Percentiles rank a stretch among this genome's conserved stretches.
These are phyloP conservation scores for Harpalus rufipes DNA, from an alignment of 2,888 invertebrate species.

Conservation along the genomic window DNA sequence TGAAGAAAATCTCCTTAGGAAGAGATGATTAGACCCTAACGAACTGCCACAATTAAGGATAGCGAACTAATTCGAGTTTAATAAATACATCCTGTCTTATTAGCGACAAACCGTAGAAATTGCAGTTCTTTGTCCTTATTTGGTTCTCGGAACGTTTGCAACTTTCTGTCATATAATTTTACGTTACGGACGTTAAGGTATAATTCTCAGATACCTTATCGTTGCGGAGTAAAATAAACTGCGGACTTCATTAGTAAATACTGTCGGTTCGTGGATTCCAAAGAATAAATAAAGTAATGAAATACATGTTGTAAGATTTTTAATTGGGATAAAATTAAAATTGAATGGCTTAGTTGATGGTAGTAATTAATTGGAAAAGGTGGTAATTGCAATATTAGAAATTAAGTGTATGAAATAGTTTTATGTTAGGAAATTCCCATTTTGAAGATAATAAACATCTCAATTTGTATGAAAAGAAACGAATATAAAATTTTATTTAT, in stretches of 20 bases:
- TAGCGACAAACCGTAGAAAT: slow-evolving; percentile 9
- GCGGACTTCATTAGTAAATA: slow-evolving; percentile 18
- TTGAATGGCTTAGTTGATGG: background rate
- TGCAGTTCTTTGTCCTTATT: slow-evolving; percentile 27
- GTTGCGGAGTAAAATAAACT: slow-evolving; percentile 23
- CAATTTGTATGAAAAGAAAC: too few species aligned
- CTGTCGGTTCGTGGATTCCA: slow-evolving; percentile 4
- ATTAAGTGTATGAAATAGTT: background rate
- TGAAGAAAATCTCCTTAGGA: too few species aligned
- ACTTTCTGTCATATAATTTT: slow-evolving; percentile 34
- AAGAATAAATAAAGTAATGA: slow-evolving; percentile 4
- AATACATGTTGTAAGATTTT: background rate
- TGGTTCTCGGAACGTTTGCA: slow-evolving; percentile 18
- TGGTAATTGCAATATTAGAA: background rate
- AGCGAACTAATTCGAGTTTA: background rate
- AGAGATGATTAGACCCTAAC: background rate
- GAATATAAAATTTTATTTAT: too few species aligned
- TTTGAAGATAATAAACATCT: background rate
- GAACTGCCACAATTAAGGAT: background rate
- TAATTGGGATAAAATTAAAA: background rate
- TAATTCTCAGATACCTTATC: slow-evolving; percentile 45
- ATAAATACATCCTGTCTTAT: slow-evolving; percentile 3
- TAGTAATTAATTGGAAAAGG: background rate
- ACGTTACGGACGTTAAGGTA: slow-evolving; percentile 42
- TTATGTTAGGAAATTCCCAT: background rate